phyloP scores from a whole-genome alignment of 2,113 vertebrate genomes.

The Irena cyanogastra region DNA sequence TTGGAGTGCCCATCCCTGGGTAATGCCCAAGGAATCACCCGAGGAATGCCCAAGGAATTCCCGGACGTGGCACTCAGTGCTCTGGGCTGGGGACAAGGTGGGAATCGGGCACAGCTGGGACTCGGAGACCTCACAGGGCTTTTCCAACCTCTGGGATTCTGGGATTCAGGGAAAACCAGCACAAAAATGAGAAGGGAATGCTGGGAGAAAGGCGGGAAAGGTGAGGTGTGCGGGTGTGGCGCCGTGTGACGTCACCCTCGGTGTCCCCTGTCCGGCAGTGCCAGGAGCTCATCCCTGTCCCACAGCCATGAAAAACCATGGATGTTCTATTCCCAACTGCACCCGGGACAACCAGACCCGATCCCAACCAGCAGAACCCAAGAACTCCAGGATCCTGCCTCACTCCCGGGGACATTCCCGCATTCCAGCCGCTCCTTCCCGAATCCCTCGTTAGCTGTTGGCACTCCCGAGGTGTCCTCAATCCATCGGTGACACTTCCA shows the following conservation, averaged over 20 bases:
- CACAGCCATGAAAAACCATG: rapidly evolving
- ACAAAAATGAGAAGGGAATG: background rate
- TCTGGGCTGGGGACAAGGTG: background rate
- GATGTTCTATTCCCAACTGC: background rate
- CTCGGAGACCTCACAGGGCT: background rate
- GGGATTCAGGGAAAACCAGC: background rate
- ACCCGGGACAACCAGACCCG: background rate
- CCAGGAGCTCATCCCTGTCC: background rate
- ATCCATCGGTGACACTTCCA: conserved; percentile 6
- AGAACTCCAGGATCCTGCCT: background rate
- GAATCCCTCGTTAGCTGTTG: conserved; percentile 45
- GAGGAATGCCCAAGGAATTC: background rate
- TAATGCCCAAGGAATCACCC: background rate
- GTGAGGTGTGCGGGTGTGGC: background rate
- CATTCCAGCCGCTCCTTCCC: conserved; percentile 2
- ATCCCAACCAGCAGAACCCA: background rate
- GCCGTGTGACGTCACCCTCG: background rate
- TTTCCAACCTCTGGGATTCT: background rate
- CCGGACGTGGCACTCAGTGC: background rate
- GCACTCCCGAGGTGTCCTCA: background rate
- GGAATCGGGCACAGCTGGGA: rapidly evolving
- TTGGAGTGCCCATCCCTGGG: background rate
- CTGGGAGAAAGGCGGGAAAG: background rate
- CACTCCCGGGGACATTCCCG: rapidly evolving
- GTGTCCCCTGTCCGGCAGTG: rapidly evolving